Percentiles rank a stretch among this genome's conserved stretches.
Conservation (phyloP, 37 sponge, comb jelly and placozoan species). For the Chondrilla cf. caribensis region DNA sequence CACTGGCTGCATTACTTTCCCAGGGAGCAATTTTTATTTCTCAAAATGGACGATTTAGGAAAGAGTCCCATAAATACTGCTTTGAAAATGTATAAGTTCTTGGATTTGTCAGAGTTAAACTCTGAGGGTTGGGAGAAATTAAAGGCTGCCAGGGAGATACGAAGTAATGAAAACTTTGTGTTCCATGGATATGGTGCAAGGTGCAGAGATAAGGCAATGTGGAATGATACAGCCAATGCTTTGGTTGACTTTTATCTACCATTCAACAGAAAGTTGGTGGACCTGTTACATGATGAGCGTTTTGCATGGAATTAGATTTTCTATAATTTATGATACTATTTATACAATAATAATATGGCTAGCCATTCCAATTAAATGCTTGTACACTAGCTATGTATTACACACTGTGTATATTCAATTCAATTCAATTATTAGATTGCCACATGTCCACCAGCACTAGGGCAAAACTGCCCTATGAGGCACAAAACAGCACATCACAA, state of each 20-base stretch:
- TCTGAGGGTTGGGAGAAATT: not conserved
- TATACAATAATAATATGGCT: too few species aligned
- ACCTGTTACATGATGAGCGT: not conserved
- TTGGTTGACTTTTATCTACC: not conserved
- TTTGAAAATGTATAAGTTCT: not conserved
- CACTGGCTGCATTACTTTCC: not conserved
- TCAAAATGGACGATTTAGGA: not conserved
- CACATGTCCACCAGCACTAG: too few species aligned
- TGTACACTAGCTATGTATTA: too few species aligned
- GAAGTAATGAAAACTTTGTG: too few species aligned
- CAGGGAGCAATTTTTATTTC: not conserved
- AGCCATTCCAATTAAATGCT: too few species aligned
- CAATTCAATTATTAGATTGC: too few species aligned
- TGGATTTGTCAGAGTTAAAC: not conserved
- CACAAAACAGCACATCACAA: too few species aligned
- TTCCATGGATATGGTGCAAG: too few species aligned
- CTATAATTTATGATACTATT: too few species aligned
- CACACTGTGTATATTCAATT: too few species aligned
- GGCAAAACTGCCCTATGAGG: too few species aligned
- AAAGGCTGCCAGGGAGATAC: too few species aligned
- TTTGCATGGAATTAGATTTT: not conserved
- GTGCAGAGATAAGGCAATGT: not conserved
- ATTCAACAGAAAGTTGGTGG: not conserved
- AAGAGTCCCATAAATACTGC: not conserved
- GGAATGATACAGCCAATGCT: not conserved